Evolutionary conservation across 2,888 invertebrate genomes (phyloP).

Genomic region (Eupelmus urozonus): DNA sequence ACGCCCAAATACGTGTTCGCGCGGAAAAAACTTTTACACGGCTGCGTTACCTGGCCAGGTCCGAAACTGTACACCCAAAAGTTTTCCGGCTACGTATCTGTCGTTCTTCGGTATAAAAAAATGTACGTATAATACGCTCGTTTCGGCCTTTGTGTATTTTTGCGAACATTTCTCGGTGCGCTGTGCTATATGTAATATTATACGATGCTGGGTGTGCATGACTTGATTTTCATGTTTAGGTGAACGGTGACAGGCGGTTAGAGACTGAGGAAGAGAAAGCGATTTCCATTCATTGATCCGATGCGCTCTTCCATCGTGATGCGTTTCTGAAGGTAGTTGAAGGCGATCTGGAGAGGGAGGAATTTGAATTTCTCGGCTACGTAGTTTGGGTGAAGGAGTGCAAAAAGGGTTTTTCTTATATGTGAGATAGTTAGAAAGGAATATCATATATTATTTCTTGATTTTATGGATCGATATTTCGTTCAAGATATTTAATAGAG

Average conservation of each 20-base stretch:
- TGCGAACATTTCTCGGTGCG: no score
- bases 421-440: no score
- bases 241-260: neutral
- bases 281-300: slow-evolving; percentile 26
- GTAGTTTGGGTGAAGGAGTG: no score
- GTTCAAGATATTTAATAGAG: no score
- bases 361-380: neutral
- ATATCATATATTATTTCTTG: no score
- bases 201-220: neutral
- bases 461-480: no score
- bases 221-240: neutral
- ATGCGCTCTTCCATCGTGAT: neutral
- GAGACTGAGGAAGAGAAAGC: neutral
- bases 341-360: neutral
- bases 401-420: no score
- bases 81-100: neutral
- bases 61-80: slow-evolving; percentile 9
- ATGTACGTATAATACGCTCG: no score
- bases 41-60: neutral
- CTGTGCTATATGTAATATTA: no score
- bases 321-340: neutral
- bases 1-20: neutral
- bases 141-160: no score
- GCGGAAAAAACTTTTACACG: neutral
- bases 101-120: no score